A percentile compares a stretch with the other conserved stretches of the same genome.
Conservation (phyloP, 2,888 invertebrate species). For the Drosophila sordidapex region DNA sequence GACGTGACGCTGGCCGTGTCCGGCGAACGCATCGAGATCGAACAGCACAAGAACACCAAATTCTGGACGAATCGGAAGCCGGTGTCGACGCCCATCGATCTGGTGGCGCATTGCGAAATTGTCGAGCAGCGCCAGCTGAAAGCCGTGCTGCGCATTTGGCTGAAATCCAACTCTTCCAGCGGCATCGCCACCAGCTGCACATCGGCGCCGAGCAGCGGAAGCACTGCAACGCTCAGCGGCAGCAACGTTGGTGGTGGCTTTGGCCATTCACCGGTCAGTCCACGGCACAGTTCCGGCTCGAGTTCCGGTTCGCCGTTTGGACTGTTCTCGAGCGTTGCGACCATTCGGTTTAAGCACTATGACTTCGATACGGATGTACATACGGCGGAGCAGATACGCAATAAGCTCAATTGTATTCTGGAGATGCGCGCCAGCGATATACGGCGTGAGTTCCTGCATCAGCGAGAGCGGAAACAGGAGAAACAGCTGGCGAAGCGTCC, state of each 20-base stretch:
- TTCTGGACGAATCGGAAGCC: slow-evolving; percentile 91
- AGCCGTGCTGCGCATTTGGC: slow-evolving; percentile 89
- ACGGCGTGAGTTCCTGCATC: slow-evolving; percentile 92
- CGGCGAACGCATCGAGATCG: slow-evolving; percentile 95
- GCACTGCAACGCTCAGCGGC: slow-evolving; percentile 46
- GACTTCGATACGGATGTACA: slow-evolving; percentile 93
- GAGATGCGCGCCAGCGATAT: slow-evolving; percentile 92
- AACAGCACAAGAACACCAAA: slow-evolving; percentile 88
- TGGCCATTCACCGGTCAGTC: slow-evolving; percentile 76
- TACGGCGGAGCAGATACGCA: slow-evolving; percentile 92
- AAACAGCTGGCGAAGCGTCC: slow-evolving; percentile 80
- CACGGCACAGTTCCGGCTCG: slow-evolving; percentile 66
- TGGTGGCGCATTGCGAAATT: slow-evolving; percentile 94
- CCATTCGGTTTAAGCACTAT: slow-evolving; percentile 91
- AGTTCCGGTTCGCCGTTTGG: slow-evolving; percentile 62
- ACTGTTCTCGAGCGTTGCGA: slow-evolving; percentile 42
- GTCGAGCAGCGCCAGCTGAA: slow-evolving; percentile 90
- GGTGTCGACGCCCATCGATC: slow-evolving; percentile 93
- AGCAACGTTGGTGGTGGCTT: slow-evolving; percentile 17
- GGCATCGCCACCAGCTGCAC: slow-evolving; percentile 69
- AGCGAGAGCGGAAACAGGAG: slow-evolving; percentile 87
- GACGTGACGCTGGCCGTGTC: slow-evolving; percentile 95
- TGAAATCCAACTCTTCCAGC: slow-evolving; percentile 86
- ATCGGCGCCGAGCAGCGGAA: slow-evolving; percentile 56
- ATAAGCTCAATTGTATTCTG: slow-evolving; percentile 94